Evolutionary conservation across 23 tunicate genomes (phyloP).

Genomic region (Halocynthia aurantium): DNA sequence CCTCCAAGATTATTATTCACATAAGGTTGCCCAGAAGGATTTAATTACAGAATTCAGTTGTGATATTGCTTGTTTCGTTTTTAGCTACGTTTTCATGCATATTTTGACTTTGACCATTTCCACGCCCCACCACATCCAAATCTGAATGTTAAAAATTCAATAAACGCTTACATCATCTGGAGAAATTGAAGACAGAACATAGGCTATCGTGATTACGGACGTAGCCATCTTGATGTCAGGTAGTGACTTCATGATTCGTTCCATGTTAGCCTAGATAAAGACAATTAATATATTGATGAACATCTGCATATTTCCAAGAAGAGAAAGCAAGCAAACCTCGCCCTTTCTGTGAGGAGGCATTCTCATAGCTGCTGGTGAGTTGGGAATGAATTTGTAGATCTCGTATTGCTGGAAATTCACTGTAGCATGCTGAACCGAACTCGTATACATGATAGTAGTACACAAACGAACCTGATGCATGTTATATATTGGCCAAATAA

Average conservation of each 20-base stretch:
- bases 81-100: too few species aligned
- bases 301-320: background rate
- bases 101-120: too few species aligned
- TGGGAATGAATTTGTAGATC: slow-evolving; percentile 31
- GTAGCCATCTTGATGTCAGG: slow-evolving; percentile 39
- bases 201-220: slow-evolving; percentile 23
- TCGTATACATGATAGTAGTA: slow-evolving; percentile 30
- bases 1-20: background rate
- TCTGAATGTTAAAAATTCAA: background rate
- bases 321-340: slow-evolving; percentile 13
- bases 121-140: too few species aligned
- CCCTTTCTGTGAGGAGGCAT: slow-evolving; percentile 45
- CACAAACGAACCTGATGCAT: slow-evolving; percentile 15
- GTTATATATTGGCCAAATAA: too few species aligned
- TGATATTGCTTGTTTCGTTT: too few species aligned
- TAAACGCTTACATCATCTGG: slow-evolving; percentile 51
- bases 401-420: slow-evolving; percentile 44
- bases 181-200: slow-evolving; percentile 35
- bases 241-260: slow-evolving; percentile 41
- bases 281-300: too few species aligned
- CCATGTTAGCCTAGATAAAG: slow-evolving; percentile 27
- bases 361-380: slow-evolving; percentile 41
- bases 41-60: too few species aligned
- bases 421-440: slow-evolving; percentile 49
- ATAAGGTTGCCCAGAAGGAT: too few species aligned